Evolutionary conservation across 2,113 vertebrate genomes (phyloP), one percentile per base, ranked within the genome.

Genomic region (Epinephelus moara): DNA sequence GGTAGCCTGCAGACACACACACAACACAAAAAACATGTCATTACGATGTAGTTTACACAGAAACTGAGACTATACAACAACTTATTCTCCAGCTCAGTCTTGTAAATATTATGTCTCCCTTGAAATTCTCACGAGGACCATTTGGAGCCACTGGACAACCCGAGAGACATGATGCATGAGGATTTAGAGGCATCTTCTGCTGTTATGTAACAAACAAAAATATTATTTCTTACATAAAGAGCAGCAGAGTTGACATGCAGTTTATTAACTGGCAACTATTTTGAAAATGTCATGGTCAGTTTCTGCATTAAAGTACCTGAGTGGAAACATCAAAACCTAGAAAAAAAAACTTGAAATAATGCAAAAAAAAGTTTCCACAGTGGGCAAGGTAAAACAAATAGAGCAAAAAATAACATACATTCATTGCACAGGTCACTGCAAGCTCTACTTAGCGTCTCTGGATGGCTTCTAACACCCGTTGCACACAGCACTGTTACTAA

Each of bases 1-100:
- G 93, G 89, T 96, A 99, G 68, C 97, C 98, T 99, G 93, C 23
- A 80, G 33, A 90, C 47, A 92, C 37, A 93, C 37, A 93, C 25
- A 70, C 9, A 45, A 8, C 9, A 80, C 62, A 88, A 19, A 89
- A 0, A 78, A 25, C 19, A 57, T 21, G 50, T 59, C 30, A 80
- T 14, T 53, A 68, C 1, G 69, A 47, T 60, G 27, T 1, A 11
- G 17, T 21, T 40, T 50, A 33, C 9, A 62, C 33, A 47, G 37
- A 64, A 52, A 52, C 12, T 45, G 67, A 53, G 37, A 59, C 15
- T 3, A 23, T 11, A 21, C 50, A 45, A 15, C 2, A 6, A n/a
- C 18, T 18, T 25, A 2, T 59, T 76, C 18, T 66, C 10, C 0
- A 23, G 14, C 49, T 33, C 13, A 33, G 4, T 9, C 2, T 6